Evolutionary conservation across 2,797 vertebrate species (phyloP).

Genomic region (Diplodus puntazzo): DNA sequence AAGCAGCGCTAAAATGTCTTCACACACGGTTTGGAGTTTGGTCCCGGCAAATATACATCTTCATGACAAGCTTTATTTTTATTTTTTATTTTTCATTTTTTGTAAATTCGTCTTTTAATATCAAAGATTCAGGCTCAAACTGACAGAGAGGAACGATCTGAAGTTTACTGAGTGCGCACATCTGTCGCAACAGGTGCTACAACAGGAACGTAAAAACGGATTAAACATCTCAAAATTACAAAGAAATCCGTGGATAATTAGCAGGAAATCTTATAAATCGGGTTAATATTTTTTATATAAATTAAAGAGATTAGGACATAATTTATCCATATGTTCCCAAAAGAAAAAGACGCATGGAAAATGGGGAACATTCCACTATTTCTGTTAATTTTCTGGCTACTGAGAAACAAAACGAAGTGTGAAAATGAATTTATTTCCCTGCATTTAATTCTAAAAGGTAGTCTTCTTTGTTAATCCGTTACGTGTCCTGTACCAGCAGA

Average conservation of each 20-base stretch:
- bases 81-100: neutral
- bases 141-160: neutral
- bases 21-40: conserved; percentile 3
- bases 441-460: neutral
- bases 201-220: conserved; percentile 39
- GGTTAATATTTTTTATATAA: conserved; percentile 1
- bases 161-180: conserved; percentile 48
- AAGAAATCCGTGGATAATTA: neutral
- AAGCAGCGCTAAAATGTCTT: conserved; percentile 16
- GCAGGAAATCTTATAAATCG: neutral
- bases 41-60: neutral
- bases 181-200: conserved; percentile 80
- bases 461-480: neutral
- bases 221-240: conserved; percentile 34
- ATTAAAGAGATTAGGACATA: conserved; percentile 5
- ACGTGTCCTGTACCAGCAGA: neutral
- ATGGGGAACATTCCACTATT: conserved; percentile 61
- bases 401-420: neutral
- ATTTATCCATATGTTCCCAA: conserved; percentile 53
- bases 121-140: neutral
- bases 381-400: conserved; percentile 26
- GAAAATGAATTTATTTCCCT: neutral
- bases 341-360: conserved; percentile 62
- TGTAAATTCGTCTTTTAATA: neutral
- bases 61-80: neutral